phyloP scores from a whole-genome alignment of 2,888 invertebrate species.

The Synergus japonicus region DNA sequence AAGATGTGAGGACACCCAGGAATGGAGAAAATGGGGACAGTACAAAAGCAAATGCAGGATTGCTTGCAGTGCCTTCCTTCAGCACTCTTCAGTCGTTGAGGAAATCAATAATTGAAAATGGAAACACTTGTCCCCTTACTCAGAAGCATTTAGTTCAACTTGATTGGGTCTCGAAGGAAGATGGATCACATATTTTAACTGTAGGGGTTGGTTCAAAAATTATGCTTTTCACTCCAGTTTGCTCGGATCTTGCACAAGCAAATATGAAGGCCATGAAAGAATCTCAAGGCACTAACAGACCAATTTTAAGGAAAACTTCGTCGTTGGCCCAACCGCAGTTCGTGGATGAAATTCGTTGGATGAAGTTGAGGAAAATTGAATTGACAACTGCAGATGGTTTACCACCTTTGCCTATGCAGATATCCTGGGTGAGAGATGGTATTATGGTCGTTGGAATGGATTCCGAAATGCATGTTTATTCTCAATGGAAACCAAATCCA shows the following conservation, averaged over 20 bases:
- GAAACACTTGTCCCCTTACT: slow-evolving; percentile 92
- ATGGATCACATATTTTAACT: slow-evolving; percentile 98
- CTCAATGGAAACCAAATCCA: slow-evolving; percentile 94
- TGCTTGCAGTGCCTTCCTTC: slow-evolving; percentile 93
- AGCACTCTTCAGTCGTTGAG: slow-evolving; percentile 92
- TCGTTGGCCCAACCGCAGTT: slow-evolving; percentile 93
- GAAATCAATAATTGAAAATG: slow-evolving; percentile 93
- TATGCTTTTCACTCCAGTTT: slow-evolving; percentile 94
- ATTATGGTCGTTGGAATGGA: slow-evolving; percentile 99
- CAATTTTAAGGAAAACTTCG: slow-evolving; percentile 93
- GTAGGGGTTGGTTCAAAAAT: slow-evolving; percentile 97
- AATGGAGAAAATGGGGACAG: slow-evolving; percentile 80
- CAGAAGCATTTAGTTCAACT: slow-evolving; percentile 96
- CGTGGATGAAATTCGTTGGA: slow-evolving; percentile 96
- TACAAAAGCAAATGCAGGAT: slow-evolving; percentile 77
- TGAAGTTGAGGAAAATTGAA: slow-evolving; percentile 94
- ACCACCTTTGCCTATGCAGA: slow-evolving; percentile 98
- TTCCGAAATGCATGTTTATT: slow-evolving; percentile 99
- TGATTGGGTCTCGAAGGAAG: slow-evolving; percentile 99
- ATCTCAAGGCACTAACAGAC: slow-evolving; percentile 89
- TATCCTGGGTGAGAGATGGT: slow-evolving; percentile 99
- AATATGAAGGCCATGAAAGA: slow-evolving; percentile 95
- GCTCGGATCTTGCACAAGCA: slow-evolving; percentile 95
- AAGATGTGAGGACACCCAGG: slow-evolving; percentile 83
- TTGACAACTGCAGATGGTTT: slow-evolving; percentile 96